Evolutionary conservation across 1,140 invertebrate species (phyloP), one percentile per base, ranked within the genome.

Genomic region (Pseudobourletiella spinata): DNA sequence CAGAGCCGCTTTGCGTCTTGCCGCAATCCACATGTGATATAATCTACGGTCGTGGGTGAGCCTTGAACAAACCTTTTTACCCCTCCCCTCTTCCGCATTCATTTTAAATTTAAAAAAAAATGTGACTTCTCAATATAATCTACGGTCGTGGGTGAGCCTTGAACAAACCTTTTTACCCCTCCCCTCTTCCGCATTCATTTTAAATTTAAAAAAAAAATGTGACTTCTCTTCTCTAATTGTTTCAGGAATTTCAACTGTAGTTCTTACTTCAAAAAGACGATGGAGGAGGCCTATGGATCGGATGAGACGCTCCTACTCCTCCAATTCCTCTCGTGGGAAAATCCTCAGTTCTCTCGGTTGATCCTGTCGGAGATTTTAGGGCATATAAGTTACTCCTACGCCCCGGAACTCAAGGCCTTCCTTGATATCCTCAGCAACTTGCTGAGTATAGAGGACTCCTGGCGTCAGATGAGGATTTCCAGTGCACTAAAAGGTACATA

Each of bases 291-390:
- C 26, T 93, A 91, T 75, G 83, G 86, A 26, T 86, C 87, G 26
- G 93, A 97, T 68, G 94, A 97, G 58, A 89, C 89, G 0, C 80
- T 91, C 1, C 88, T 91, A 75, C 76, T 97, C 48, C 74, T 92
- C 2, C 88, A 95, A 77, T 97, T 90, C 75, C 88, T 92, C 73
- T 91, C 88, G 70, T 98, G 94, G 94, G 94, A 98, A 75, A 95
- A 97, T 80, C 89, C 91, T 18, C 84, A 88, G 63, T 91, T 96
- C 74, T 95, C 92, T 14, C 84, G 88, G 50, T 83, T 83, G 16
- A 89, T 94, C 26, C 80, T 97, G 4, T 86, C 85, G 43, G 94
- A 98, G 79, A 76, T 97, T 24, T 76, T 97, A 18, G 95, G 91
- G 89, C 89, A 92, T 72, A 89, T 96, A 72, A 89, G 91, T 1